phyloP scores from a whole-genome alignment of 1,140 invertebrate genomes.

The Trypoxylus dichotomus region DNA sequence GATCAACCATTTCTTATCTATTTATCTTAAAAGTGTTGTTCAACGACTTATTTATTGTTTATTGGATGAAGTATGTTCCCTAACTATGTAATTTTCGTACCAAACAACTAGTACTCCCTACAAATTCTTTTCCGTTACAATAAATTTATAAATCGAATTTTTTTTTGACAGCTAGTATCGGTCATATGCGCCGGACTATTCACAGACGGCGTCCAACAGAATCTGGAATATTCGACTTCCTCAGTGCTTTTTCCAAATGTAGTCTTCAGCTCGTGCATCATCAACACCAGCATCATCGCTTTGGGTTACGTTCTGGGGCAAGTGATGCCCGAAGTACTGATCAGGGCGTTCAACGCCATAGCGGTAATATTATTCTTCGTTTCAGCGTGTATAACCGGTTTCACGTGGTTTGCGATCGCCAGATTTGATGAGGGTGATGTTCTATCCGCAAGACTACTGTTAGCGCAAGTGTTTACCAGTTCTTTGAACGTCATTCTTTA shows the following conservation, averaged over 20 bases:
- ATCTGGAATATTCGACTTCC: background rate
- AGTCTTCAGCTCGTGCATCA: constrained; percentile 40
- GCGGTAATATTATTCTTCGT: constrained; percentile 39
- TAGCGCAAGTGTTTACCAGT: background rate
- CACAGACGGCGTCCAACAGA: constrained; percentile 31
- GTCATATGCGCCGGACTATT: constrained; percentile 38
- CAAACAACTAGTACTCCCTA: too few relatives aligned
- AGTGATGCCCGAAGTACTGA: constrained; percentile 37
- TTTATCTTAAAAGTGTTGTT: too few relatives aligned
- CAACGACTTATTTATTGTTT: too few relatives aligned
- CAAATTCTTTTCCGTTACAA: background rate
- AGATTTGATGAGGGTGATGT: background rate
- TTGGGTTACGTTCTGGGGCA: constrained; percentile 39
- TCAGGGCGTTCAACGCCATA: constrained; percentile 38
- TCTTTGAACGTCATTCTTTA: background rate
- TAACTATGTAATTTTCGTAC: too few relatives aligned
- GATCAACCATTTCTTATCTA: too few relatives aligned
- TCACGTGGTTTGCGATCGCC: constrained; percentile 4
- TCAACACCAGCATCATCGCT: constrained; percentile 41
- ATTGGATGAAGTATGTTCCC: too few relatives aligned
- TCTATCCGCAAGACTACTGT: background rate
- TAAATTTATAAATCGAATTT: background rate
- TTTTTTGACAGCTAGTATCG: constrained; percentile 33
- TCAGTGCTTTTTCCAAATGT: constrained; percentile 39
- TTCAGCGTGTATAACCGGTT: constrained; percentile 24